Evolutionary conservation across 2,797 vertebrate species (phyloP), one percentile per base, ranked within the genome.

Genomic region (Clarias laeviceps): DNA sequence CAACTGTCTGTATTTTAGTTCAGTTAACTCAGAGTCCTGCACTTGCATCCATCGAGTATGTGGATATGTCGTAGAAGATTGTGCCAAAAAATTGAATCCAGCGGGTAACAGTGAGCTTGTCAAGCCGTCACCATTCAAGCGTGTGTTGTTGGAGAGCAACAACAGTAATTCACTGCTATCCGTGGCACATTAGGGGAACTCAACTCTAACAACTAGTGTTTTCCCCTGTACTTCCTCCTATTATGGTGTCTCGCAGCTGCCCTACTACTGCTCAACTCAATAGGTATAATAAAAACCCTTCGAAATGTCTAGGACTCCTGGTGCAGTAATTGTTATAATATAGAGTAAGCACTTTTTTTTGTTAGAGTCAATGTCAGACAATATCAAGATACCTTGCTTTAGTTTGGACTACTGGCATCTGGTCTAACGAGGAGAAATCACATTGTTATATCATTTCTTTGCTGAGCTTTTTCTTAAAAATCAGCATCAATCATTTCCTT

Each of bases 81-180:
- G 45, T 68, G 66, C 17, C 32, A 68, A 68, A 68, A 68, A 27
- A 68, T 5, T 68, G 5, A 68, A 45, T 72, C 22, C 20, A 14
- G 22, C 22, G 5, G 15, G 45, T 56, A 27, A 45, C 40, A 73
- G 40, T 27, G 40, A 56, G 70, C 24, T 74, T 74, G 45, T 50
- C 69, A 54, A 74, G n/a, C 70, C 27, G 70, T 74, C 72, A 74
- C 45, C 14, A 50, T 74, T 74, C 6, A 70, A 70, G 20, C 34
- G 22, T 40, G 45, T 54, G n/a, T 9, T 17, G 45, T 54, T 54
- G 45, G 24, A 54, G 45, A 54, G 24, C 12, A 50, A 73, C 24
- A 73, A 70, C 69, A 45, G 37, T 24, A 5, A 70, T 40, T 70
- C 9, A 37, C 68, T 40, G 32, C 7, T 70, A 32, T 70, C 34